phyloP scores from a whole-genome alignment of 2,888 invertebrate species.

The Perithous albicinctus region DNA sequence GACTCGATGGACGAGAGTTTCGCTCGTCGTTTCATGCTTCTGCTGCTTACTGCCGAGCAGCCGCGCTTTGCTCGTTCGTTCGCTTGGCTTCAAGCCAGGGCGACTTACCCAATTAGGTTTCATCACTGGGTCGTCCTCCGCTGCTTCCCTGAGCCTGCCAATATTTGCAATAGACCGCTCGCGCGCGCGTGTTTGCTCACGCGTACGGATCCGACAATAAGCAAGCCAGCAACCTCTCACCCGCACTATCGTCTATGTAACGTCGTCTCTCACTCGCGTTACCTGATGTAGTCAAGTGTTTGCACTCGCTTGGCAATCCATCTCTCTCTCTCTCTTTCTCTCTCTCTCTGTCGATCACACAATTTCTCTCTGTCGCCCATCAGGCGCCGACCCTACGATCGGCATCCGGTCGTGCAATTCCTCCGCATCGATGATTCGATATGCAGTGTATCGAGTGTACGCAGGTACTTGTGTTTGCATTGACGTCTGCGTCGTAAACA shows the following conservation, averaged over 20 bases:
- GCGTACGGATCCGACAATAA: constrained; percentile 82
- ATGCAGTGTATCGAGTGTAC: constrained; percentile 10
- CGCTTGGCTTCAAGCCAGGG: constrained; percentile 81
- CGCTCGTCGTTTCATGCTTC: constrained; percentile 58
- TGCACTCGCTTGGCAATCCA: constrained; percentile 6
- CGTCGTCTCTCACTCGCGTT: constrained; percentile 24
- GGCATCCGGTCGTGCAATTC: constrained; percentile 43
- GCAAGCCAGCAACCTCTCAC: constrained; percentile 70
- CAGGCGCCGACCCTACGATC: constrained; percentile 37
- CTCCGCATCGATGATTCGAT: constrained; percentile 44
- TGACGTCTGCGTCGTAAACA: constrained; percentile 2
- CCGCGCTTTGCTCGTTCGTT: constrained; percentile 67
- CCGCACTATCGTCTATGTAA: neutral
- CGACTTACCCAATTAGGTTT: constrained; percentile 84
- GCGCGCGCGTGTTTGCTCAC: constrained; percentile 14
- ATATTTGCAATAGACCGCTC: constrained; percentile 82
- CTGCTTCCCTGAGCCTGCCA: constrained; percentile 81
- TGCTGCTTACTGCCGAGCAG: constrained; percentile 52
- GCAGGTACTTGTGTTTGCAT: neutral
- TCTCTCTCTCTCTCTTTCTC: constrained; percentile 11
- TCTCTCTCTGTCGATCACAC: neutral
- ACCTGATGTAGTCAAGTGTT: constrained; percentile 20
- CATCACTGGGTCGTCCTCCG: constrained; percentile 80
- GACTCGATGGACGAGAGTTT: constrained; percentile 47
- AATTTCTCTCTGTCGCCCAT: constrained; percentile 13